Conservation (phyloP, 2,888 invertebrate species). For the Pyrocoelia pectoralis region DNA sequence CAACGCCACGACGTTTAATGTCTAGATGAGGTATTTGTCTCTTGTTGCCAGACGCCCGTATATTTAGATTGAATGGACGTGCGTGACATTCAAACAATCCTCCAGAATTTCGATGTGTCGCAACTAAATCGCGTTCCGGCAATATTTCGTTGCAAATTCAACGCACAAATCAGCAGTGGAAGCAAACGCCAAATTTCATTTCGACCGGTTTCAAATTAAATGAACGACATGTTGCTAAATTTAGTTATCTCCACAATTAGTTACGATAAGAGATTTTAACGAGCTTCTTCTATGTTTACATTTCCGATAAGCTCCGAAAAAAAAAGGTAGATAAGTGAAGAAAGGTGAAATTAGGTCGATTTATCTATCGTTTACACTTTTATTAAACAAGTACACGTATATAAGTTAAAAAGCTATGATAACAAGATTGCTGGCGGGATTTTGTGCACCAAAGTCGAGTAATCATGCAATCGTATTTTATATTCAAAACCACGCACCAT, state of each 20-base stretch:
- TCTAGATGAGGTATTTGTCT: constrained; percentile 47
- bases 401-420: constrained; percentile 3
- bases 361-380: background rate
- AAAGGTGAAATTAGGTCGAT: background rate
- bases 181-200: constrained; percentile 23
- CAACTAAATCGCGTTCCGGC: constrained; percentile 20
- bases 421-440: background rate
- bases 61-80: constrained; percentile 49
- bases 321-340: background rate
- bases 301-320: constrained; percentile 11
- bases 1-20: constrained; percentile 37
- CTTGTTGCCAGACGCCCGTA: constrained; percentile 46
- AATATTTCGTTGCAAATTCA: constrained; percentile 24
- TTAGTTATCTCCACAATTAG: constrained; percentile 36
- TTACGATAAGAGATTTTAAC: constrained; percentile 30
- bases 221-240: constrained; percentile 32
- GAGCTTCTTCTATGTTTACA: constrained; percentile 18
- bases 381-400: background rate
- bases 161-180: constrained; percentile 20
- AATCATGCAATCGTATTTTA: background rate
- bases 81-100: constrained; percentile 48
- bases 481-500: background rate
- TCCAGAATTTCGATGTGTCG: constrained; percentile 27
- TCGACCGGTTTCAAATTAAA: constrained; percentile 27
- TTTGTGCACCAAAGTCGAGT: background rate